phyloP scores from a whole-genome alignment of 2,113 vertebrate species.

The Aegithalos caudatus region DNA sequence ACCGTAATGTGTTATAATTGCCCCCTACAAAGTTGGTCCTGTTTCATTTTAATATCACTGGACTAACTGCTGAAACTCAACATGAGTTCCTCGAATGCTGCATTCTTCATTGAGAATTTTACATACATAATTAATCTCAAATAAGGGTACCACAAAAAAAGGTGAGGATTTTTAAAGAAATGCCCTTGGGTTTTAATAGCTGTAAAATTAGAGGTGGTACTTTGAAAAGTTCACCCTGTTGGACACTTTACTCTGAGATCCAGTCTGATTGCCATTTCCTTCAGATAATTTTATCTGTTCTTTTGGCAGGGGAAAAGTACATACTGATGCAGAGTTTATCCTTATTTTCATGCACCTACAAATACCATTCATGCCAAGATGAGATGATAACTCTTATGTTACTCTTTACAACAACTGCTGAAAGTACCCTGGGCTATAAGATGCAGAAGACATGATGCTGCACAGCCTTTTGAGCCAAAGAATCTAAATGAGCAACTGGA shows the following conservation, averaged over 20 bases:
- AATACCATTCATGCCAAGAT: background rate
- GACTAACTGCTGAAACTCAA: slow-evolving; percentile 65
- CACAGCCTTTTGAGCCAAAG: background rate
- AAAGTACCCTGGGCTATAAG: background rate
- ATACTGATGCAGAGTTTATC: background rate
- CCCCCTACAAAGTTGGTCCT: slow-evolving; percentile 68
- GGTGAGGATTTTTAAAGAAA: slow-evolving; percentile 3
- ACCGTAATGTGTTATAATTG: slow-evolving; percentile 73
- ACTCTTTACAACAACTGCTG: background rate
- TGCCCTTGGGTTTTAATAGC: slow-evolving; percentile 31
- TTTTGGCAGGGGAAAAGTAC: background rate
- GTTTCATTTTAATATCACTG: slow-evolving; percentile 67
- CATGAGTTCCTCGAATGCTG: slow-evolving; percentile 32
- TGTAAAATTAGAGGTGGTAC: slow-evolving; percentile 46
- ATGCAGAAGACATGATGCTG: background rate
- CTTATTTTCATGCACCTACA: background rate
- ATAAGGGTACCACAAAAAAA: slow-evolving; percentile 28
- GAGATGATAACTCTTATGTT: background rate
- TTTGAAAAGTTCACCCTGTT: slow-evolving; percentile 63
- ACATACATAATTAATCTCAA: slow-evolving; percentile 49
- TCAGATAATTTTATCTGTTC: slow-evolving; percentile 42
- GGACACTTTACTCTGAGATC: slow-evolving; percentile 52
- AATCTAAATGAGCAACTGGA: background rate
- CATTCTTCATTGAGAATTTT: slow-evolving; percentile 35
- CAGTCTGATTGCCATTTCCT: slow-evolving; percentile 54